phyloP scores from a whole-genome alignment of 2,113 vertebrate species.

The Microtus oregoni region DNA sequence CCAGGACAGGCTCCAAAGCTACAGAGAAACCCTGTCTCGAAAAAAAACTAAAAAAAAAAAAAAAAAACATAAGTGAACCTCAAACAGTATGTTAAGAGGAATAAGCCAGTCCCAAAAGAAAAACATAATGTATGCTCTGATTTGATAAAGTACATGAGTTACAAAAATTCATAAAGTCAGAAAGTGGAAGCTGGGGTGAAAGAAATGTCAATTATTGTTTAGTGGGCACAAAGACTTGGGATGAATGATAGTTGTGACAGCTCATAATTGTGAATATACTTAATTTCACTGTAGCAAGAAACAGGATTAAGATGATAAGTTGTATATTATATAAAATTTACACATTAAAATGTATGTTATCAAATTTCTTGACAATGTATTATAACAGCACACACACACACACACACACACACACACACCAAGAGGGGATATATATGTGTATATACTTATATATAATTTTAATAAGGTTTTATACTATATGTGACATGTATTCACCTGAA shows the following conservation, averaged over 20 bases:
- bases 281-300: background rate
- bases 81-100: background rate
- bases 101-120: background rate
- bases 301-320: background rate
- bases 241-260: background rate
- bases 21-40: too few species aligned
- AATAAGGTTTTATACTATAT: background rate
- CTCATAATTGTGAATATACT: background rate
- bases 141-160: background rate
- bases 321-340: background rate
- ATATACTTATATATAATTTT: background rate
- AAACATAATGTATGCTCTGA: background rate
- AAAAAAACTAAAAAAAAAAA: too few species aligned
- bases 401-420: background rate
- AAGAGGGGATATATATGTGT: background rate
- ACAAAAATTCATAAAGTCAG: background rate
- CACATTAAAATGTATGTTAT: constrained; percentile 28
- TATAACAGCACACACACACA: background rate
- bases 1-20: too few species aligned
- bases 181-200: background rate
- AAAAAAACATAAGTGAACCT: background rate
- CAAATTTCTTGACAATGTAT: background rate
- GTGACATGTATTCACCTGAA: background rate
- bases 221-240: background rate
- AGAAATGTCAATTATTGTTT: background rate